These are phyloP conservation scores for Aurelia sp. DNA, from an alignment of 30 jellyfish, hydroid and myxozoan genomes.

Conservation along the genomic window DNA sequence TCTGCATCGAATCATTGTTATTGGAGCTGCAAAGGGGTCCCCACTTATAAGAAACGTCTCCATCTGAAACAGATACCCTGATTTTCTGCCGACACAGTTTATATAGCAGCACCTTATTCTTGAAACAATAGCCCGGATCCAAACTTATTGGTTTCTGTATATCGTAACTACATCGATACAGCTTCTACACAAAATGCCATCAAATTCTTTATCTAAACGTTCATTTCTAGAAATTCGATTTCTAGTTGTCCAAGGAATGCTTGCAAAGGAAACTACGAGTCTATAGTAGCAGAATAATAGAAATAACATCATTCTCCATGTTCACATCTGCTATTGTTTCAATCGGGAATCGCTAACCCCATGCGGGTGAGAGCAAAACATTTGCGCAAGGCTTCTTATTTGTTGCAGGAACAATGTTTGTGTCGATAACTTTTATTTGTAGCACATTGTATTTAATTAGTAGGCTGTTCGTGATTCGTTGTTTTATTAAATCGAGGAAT, in stretches of 20 bases:
- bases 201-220: neutral
- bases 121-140: neutral
- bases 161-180: no score
- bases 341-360: no score
- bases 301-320: no score
- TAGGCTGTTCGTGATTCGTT: slow-evolving; percentile 2
- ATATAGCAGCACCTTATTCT: neutral
- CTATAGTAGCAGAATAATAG: no score
- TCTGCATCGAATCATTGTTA: neutral
- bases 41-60: no score
- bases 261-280: no score
- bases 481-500: slow-evolving; percentile 34
- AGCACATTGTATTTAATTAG: slow-evolving; percentile 3
- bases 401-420: neutral
- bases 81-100: neutral
- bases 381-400: no score
- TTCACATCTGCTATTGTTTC: no score
- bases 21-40: no score
- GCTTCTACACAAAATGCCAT: neutral
- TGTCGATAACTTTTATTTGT: neutral
- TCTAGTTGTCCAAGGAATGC: neutral
- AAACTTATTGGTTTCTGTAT: neutral
- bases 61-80: no score
- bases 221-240: neutral
- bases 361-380: no score